These are phyloP conservation scores for Nothoprocta perdicaria DNA, from an alignment of 2,113 vertebrate genomes.

Conservation along the genomic window DNA sequence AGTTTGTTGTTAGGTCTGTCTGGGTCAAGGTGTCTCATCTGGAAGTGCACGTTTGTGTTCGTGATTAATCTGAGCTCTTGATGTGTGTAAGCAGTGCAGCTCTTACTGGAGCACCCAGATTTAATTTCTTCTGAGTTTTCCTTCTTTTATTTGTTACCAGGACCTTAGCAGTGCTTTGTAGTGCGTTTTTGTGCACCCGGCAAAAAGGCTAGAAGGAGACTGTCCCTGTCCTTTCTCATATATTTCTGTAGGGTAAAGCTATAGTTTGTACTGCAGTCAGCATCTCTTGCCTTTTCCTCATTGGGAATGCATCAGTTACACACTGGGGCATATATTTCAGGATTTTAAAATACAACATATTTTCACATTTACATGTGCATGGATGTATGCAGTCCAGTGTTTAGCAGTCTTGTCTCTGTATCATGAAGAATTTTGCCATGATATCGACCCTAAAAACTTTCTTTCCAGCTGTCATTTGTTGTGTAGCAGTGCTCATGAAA, in stretches of 20 bases:
- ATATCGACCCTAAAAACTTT: background rate
- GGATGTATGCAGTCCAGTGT: background rate
- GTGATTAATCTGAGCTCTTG: background rate
- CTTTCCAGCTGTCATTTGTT: background rate
- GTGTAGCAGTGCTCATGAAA: background rate
- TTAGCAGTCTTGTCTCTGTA: background rate
- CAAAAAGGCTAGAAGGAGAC: too few relatives aligned
- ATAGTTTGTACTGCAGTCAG: background rate
- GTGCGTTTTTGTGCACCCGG: too few relatives aligned
- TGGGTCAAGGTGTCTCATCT: background rate
- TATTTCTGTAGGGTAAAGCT: too few relatives aligned
- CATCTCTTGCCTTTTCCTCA: background rate
- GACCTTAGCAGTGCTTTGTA: background rate
- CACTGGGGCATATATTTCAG: background rate
- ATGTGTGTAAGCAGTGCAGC: background rate
- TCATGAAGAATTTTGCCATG: background rate
- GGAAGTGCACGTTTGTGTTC: background rate
- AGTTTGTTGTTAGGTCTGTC: background rate
- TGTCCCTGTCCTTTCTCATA: too few relatives aligned
- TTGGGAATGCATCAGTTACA: background rate
- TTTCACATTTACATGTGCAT: background rate
- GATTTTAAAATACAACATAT: too few relatives aligned
- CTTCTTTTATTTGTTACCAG: background rate
- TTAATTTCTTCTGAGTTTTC: background rate
- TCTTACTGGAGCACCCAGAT: background rate